Percentiles rank a stretch among this genome's conserved stretches.
These are phyloP conservation scores for Adelges cooleyi DNA, from an alignment of 1,140 invertebrate species.

Conservation along the genomic window DNA sequence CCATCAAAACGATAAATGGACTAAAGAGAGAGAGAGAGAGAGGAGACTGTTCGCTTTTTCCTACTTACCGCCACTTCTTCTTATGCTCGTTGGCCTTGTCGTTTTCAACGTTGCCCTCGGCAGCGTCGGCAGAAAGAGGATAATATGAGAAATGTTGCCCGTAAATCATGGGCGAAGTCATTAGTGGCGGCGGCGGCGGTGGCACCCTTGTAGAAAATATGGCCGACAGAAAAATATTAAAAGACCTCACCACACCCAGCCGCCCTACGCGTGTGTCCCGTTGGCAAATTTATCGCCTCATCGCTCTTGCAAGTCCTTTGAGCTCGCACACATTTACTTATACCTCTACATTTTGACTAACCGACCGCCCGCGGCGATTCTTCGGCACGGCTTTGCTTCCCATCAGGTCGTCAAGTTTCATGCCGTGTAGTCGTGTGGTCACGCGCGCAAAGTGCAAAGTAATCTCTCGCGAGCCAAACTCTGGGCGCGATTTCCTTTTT, in stretches of 20 bases:
- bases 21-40: too few species aligned
- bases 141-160: constrained; percentile 17
- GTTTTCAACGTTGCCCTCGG: background rate
- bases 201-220: background rate
- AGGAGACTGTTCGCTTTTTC: background rate
- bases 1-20: constrained; percentile 24
- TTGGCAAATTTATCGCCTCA: constrained; percentile 16
- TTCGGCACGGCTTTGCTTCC: background rate
- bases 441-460: too few species aligned
- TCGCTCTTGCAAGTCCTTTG: background rate
- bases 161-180: constrained; percentile 17
- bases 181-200: background rate
- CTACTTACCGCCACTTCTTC: too few species aligned
- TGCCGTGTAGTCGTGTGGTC: too few species aligned
- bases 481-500: too few species aligned
- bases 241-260: constrained; percentile 1
- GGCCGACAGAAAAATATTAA: constrained; percentile 14
- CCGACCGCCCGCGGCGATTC: background rate
- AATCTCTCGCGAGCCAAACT: too few species aligned
- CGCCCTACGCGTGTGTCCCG: background rate
- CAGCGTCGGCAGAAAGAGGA: background rate
- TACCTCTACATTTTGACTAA: background rate
- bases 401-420: too few species aligned
- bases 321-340: background rate
- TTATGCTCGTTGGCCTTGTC: background rate